Conservation (phyloP, 1,140 invertebrate genomes). For the Grapholita molesta region DNA sequence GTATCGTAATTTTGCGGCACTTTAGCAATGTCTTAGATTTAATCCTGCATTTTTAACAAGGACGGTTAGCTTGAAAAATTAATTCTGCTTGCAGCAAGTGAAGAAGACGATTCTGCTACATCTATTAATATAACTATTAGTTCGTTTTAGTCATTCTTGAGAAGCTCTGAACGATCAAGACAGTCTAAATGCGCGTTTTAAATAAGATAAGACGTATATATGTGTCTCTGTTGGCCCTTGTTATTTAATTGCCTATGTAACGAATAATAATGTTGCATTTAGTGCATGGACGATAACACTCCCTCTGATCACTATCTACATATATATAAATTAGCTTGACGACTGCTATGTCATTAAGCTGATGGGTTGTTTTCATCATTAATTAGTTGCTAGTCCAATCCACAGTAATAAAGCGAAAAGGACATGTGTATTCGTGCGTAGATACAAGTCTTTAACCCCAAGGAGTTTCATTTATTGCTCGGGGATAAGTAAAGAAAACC, state of each 20-base stretch:
- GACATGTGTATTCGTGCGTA: not conserved
- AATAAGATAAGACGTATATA: too few relatives aligned
- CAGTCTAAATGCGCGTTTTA: too few relatives aligned
- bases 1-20: too few relatives aligned
- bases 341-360: not conserved
- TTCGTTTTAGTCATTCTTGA: too few relatives aligned
- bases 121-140: too few relatives aligned
- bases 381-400: not conserved
- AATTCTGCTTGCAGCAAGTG: too few relatives aligned
- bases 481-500: not conserved
- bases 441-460: not conserved
- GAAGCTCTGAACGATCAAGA: too few relatives aligned
- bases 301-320: slow-evolving; percentile 3
- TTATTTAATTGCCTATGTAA: not conserved
- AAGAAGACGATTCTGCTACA: too few relatives aligned
- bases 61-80: too few relatives aligned
- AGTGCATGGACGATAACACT: not conserved
- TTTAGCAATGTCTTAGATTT: too few relatives aligned
- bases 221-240: too few relatives aligned
- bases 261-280: not conserved
- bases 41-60: too few relatives aligned
- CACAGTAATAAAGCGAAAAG: not conserved
- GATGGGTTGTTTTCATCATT: not conserved
- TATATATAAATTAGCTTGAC: not conserved
- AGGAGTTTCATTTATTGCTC: not conserved